Evolutionary conservation across 2,113 vertebrate species (phyloP), one percentile per base, ranked within the genome.

Genomic region (Buteo buteo): DNA sequence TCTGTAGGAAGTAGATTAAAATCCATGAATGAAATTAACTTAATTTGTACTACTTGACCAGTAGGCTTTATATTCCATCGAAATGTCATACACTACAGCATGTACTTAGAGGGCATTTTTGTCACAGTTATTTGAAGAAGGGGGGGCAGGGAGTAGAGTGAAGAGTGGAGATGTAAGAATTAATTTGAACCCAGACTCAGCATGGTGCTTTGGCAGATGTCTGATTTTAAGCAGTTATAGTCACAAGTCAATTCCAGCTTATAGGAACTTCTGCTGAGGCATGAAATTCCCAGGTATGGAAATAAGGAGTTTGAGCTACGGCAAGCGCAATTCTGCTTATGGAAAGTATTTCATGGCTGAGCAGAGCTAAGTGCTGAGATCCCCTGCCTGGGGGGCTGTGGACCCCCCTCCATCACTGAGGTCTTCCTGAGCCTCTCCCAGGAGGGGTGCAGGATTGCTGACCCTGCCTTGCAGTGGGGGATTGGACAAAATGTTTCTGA

Each of bases 1-100:
- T 58, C 57, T 9, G 70, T 54, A 89, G 92, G 82, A 97, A 97
- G 86, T 81, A 93, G 92, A 96, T 94, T 96, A 87, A 93, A 96
- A 88, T 58, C 66, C 11, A 36, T 32, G 70, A 82, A 87, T 88
- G 42, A 79, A 92, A 95, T 82, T 78, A 70, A 86, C 77, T 90
- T 69, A 57, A 87, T 88, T 93, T 91, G 74, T 88, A 13, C 45
- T 92, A 70, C 74, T 91, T 88, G 88, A 89, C 55, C 73, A 85
- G 45, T 40, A 69, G 49, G 45, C 5, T 86, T 93, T 78, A 6
- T 84, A 52, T 52, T 86, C 44, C n/a, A 76, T 55, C 45, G 65
- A 71, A 50, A 76, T 72, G 76, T 54, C 65, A 38, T 12, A 18
- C 1, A 1, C 73, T 15, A 6, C 47, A 22, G 22, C 7, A 28